These are phyloP conservation scores for Aphodius sticticus DNA, from an alignment of 2,888 invertebrate species.

Conservation along the genomic window DNA sequence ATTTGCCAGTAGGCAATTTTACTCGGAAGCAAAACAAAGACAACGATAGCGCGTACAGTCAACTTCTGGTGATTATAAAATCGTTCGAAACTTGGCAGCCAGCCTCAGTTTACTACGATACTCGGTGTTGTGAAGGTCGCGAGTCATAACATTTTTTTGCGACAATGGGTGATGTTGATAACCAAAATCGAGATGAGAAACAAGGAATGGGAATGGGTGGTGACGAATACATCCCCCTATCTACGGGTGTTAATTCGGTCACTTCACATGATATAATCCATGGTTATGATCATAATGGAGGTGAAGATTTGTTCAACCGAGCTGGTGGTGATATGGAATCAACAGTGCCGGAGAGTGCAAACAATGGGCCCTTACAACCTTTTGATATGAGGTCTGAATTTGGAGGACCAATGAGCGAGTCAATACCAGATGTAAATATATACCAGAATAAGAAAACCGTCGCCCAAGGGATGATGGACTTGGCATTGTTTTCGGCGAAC, in stretches of 20 bases:
- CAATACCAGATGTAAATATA: conserved; percentile 79
- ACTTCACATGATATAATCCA: background rate
- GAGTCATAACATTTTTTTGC: background rate
- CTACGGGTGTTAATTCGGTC: background rate
- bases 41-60: background rate
- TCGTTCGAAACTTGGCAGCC: background rate
- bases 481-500: conserved; percentile 87
- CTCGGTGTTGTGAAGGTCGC: background rate
- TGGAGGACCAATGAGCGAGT: conserved; percentile 16
- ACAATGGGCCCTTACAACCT: conserved; percentile 4
- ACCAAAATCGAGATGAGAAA: background rate
- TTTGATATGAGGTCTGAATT: conserved; percentile 20
- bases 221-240: background rate
- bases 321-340: conserved; percentile 15
- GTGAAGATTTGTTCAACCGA: conserved; percentile 9
- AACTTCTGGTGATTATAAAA: background rate
- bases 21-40: background rate
- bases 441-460: conserved; percentile 91
- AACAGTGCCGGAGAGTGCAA: background rate
- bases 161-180: background rate
- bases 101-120: background rate
- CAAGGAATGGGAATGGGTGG: background rate
- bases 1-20: background rate
- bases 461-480: conserved; percentile 93
- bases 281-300: background rate